phyloP scores from a whole-genome alignment of 1,140 invertebrate genomes.

The Calephelis nemesis region DNA sequence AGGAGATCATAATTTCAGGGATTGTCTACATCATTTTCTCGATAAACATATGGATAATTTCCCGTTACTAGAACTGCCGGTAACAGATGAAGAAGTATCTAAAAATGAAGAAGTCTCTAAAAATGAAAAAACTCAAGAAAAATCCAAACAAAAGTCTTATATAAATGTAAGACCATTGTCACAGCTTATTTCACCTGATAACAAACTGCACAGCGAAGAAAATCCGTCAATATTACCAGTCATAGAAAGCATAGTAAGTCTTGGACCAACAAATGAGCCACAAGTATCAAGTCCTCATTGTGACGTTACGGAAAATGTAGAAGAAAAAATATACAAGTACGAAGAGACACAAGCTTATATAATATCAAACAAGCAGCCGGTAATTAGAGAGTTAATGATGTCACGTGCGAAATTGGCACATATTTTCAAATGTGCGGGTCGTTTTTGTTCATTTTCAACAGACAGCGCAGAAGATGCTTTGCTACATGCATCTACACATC shows the following conservation, averaged over 20 bases:
- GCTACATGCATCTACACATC: constrained; percentile 55
- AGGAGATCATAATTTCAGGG: constrained; percentile 56
- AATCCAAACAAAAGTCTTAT: constrained; percentile 30
- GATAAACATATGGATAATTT: constrained; percentile 66
- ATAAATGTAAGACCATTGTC: constrained; percentile 59
- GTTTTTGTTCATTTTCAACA: constrained; percentile 63
- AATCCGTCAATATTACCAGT: constrained; percentile 38
- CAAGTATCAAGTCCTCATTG: constrained; percentile 28
- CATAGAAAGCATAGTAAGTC: constrained; percentile 62
- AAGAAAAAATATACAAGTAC: constrained; percentile 43
- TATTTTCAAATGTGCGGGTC: constrained; percentile 64
- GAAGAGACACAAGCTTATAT: constrained; percentile 56
- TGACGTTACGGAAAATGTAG: constrained; percentile 21
- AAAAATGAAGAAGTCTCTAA: background rate
- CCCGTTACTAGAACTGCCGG: constrained; percentile 43
- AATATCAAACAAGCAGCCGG: constrained; percentile 53
- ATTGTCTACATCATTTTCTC: constrained; percentile 62
- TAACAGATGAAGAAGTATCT: constrained; percentile 10
- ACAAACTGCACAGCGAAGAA: constrained; percentile 19
- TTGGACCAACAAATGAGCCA: constrained; percentile 33
- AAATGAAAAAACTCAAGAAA: background rate
- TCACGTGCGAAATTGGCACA: constrained; percentile 48
- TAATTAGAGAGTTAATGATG: constrained; percentile 62
- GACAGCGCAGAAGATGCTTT: constrained; percentile 59
- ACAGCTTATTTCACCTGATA: constrained; percentile 45